Base-by-base conservation (phyloP, 2,888 invertebrate species). In the Sphaeridia pumilis region DNA sequence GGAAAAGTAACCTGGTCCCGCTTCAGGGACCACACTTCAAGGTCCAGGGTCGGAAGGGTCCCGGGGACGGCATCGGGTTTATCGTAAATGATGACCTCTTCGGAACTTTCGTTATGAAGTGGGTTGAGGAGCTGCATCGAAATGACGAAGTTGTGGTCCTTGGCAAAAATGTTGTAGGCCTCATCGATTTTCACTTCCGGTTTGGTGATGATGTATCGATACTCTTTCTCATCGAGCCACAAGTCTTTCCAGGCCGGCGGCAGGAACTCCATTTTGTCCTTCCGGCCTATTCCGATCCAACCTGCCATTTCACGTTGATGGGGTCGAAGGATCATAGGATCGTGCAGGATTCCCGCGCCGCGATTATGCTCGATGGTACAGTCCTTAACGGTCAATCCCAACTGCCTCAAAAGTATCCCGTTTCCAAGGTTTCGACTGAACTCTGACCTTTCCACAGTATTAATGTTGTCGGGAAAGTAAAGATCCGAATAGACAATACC, bases 401-500 rank as follows among this genome's bases (percentile, higher is more conserved):
- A 74, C 70, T 90, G 87, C 66, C 90, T 86, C 56, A 93, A 80
- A 67, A 87, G 84, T 10, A 95, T 81, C 10, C 95, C 95, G 65
- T 87, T 88, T 3, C 89, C 87, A 64, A 78, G 78, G 68, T 93
- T 93, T 49, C 82, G 78, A 1, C 80, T 81, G 67, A 90, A 87
- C 67, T 87, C 85, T 1, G 86, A 87, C 69, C 87, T 85, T 64
- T 83, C 81, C 0, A 89, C 82, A 25, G 82, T 81, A 65, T 88
- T 87, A 3, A 86, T 78, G 0, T 83, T 79, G 68, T 86, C 85
- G 2, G 84, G 82, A 24, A 87, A 86, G 69, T 85, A 92, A 54
- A 95, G 82, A 71, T 98, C 93, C 0, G 94, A 89, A 71, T 94
- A 95, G 55, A 94, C 74, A 36, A 98, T 80, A 27, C 93, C 94